Percentiles rank a stretch among this genome's conserved stretches.
These are phyloP conservation scores for Champsocephalus esox DNA, from an alignment of 2,797 vertebrate species.

Conservation along the genomic window DNA sequence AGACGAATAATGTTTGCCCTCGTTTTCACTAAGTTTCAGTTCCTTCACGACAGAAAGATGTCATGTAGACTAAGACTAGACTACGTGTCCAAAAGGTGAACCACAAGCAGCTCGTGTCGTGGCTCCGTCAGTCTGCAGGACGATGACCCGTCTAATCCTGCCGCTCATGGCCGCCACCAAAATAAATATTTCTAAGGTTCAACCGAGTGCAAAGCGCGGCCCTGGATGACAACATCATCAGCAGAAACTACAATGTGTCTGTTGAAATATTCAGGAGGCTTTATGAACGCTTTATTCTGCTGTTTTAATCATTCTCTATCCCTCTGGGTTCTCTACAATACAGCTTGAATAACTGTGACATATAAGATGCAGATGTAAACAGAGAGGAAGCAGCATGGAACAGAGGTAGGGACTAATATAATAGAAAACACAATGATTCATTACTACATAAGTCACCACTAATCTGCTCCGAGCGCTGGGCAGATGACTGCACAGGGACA, in stretches of 20 bases:
- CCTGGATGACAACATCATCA: slow-evolving; percentile 10
- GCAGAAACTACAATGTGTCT: slow-evolving; percentile 14
- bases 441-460: slow-evolving; percentile 30
- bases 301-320: neutral
- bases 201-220: neutral
- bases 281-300: neutral
- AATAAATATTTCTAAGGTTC: slow-evolving; percentile 44
- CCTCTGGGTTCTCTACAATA: neutral
- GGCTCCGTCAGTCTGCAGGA: neutral
- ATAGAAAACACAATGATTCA: neutral
- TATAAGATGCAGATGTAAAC: neutral
- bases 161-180: slow-evolving; percentile 13
- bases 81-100: too few species aligned
- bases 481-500: slow-evolving; percentile 50
- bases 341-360: neutral
- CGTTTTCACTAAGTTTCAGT: too few species aligned
- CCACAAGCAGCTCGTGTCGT: too few species aligned
- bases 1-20: too few species aligned
- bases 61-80: neutral
- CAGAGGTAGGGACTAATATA: slow-evolving; percentile 2
- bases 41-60: neutral
- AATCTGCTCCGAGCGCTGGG: slow-evolving; percentile 40
- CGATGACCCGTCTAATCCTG: slow-evolving; percentile 34
- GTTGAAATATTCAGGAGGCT: slow-evolving; percentile 30
- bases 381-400: neutral